These are phyloP conservation scores for Rallus limicola DNA, from an alignment of 2,113 vertebrate species.

Conservation along the genomic window DNA sequence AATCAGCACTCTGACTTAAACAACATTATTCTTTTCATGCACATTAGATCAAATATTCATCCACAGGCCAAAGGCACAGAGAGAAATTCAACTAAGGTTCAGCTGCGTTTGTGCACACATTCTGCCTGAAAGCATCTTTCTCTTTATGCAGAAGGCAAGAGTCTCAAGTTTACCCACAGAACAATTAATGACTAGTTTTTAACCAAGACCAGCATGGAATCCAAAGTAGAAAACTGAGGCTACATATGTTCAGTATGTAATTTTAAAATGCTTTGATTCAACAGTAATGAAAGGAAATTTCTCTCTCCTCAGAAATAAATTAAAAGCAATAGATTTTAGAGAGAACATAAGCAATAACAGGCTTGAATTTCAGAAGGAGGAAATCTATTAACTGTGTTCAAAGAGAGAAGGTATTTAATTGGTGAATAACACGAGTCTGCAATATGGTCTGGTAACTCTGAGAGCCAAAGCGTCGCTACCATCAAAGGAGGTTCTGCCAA, in stretches of 20 bases:
- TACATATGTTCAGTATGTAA: background rate
- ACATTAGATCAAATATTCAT: background rate
- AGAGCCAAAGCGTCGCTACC: background rate
- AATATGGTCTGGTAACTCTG: conserved; percentile 20
- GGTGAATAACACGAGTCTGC: background rate
- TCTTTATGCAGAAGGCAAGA: background rate
- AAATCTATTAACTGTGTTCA: conserved; percentile 61
- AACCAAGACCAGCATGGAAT: background rate
- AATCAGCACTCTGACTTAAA: background rate
- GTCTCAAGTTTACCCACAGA: background rate
- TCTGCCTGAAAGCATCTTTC: background rate
- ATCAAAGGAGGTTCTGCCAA: background rate
- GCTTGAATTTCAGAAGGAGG: conserved; percentile 46
- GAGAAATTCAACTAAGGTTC: background rate
- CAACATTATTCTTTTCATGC: background rate
- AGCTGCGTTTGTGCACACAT: background rate
- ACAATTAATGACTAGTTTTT: background rate
- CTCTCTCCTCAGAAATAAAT: conserved; percentile 46
- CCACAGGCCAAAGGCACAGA: background rate
- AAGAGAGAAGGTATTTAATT: conserved; percentile 59
- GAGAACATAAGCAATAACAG: background rate
- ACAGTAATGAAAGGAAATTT: conserved; percentile 36
- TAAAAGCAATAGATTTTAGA: conserved; percentile 34
- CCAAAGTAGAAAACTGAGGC: background rate
- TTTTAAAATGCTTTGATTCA: conserved; percentile 40